phyloP scores from a whole-genome alignment of 2,113 vertebrate genomes.

The Protobothrops mucrosquamatus region DNA sequence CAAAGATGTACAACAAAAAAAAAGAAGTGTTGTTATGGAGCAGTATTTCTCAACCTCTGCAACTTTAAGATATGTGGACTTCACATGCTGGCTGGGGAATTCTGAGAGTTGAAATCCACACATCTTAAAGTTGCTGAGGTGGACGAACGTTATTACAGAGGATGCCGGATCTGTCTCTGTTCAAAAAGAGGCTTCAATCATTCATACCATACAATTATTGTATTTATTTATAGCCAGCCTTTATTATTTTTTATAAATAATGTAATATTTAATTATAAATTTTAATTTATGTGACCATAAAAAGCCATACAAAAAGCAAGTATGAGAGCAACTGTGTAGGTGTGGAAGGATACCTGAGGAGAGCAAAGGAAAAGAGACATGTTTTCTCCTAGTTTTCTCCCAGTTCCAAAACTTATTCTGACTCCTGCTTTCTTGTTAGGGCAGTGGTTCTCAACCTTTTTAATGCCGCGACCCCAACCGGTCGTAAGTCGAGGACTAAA shows the following conservation, averaged over 20 bases:
- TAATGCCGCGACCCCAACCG: too few species aligned
- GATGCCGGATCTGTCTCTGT: neutral
- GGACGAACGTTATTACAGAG: neutral
- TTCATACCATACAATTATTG: neutral
- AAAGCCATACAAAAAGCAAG: too few species aligned
- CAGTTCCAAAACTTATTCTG: too few species aligned
- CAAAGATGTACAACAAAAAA: neutral
- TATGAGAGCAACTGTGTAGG: too few species aligned
- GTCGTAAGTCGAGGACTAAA: too few species aligned
- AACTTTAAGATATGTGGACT: neutral
- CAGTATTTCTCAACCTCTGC: neutral
- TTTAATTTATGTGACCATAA: too few species aligned
- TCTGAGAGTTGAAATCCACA: neutral
- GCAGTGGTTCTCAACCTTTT: too few species aligned
- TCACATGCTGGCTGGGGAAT: neutral
- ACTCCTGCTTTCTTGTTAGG: too few species aligned
- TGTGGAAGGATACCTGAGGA: too few species aligned
- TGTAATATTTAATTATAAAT: too few species aligned
- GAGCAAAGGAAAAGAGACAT: neutral
- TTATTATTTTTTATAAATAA: too few species aligned
- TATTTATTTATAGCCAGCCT: neutral
- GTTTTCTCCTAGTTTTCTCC: too few species aligned
- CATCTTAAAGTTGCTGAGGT: neutral
- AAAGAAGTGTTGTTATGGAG: neutral
- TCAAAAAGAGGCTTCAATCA: neutral